Percentiles rank a stretch among this genome's conserved stretches.
Evolutionary conservation across 53 echinoderm and acorn worm genomes (phyloP).

Genomic region (Luidia sarsii): DNA sequence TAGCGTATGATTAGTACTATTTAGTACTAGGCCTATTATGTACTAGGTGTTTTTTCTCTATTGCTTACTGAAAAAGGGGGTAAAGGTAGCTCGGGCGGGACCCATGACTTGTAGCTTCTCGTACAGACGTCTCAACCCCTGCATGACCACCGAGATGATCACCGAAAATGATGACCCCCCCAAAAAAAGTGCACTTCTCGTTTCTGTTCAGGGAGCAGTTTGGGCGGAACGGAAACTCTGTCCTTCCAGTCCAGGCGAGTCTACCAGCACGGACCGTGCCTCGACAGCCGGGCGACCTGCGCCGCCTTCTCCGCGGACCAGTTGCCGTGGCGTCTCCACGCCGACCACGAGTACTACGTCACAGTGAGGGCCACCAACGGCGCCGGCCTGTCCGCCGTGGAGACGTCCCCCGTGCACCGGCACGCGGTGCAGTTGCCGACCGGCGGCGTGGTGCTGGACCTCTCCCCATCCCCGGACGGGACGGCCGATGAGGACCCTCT

Average conservation of each 20-base stretch:
- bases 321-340: slow-evolving; percentile 50
- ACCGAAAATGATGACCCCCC: no score
- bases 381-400: slow-evolving; percentile 32
- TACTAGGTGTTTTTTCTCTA: no score
- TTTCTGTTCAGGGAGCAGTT: slow-evolving; percentile 24
- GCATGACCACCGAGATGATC: no score
- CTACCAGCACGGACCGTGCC: slow-evolving; percentile 14
- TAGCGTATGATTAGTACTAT: no score
- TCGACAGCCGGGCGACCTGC: slow-evolving; percentile 15
- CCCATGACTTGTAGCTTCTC: no score
- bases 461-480: slow-evolving; percentile 22
- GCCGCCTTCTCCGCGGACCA: slow-evolving; percentile 14
- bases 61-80: no score
- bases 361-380: slow-evolving; percentile 52
- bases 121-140: no score
- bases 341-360: slow-evolving; percentile 50
- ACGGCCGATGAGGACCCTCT: neutral
- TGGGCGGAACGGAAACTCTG: slow-evolving; percentile 31
- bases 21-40: no score
- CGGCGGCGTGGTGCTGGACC: slow-evolving; percentile 50
- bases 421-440: slow-evolving; percentile 44
- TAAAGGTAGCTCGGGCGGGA: no score
- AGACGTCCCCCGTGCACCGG: slow-evolving; percentile 19
- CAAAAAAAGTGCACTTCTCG: no score
- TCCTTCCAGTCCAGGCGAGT: neutral